Evolutionary conservation across 2,888 invertebrate species (phyloP), one percentile per base, ranked within the genome.

Genomic region (Matsumyia berberina): DNA sequence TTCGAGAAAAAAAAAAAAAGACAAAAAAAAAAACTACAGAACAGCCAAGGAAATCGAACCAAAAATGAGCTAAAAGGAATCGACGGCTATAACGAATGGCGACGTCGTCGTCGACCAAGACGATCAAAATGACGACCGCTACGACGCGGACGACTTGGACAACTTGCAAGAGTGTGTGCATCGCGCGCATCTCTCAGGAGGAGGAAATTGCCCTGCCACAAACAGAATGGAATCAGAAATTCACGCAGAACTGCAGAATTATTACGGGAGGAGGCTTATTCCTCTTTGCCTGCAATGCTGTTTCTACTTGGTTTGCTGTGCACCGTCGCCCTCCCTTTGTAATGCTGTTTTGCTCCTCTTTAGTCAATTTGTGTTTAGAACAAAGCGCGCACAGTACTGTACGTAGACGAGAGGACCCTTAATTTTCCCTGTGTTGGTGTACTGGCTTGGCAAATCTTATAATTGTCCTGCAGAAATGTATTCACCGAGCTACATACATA

Each of bases 121-220:
- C 72, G 66, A 78, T 82, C 82, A 78, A 82, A 78, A 78, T 82
- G 78, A 82, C 46, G 72, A 73, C 78, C 35, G 57, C 73, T 67
- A 37, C 64, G 53, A 73, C 62, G 57, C 8, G 19, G 39, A 19
- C 15, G 44, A 33, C 44, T 29, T 4, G 2, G 19, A 29, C 31
- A 17, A 57, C 42, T 62, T 46, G n/a, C n/a, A n/a, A n/a, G n/a
- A 42, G 17, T 62, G 67, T 74, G 62, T 55, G 24, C 31, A 29
- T 51, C 24, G 24, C 24, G 24, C 64, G 49, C 17, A 57, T 35
- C 39, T 64, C 57, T 55, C 33, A 64, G 57, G 74, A 80, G 69
- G 33, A 85, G 85, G 80, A 85, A 80, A 85, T 85, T 85, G 80
- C 74, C 58, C 80, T 80, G 85, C 85, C 85, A 85, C 76, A 80